Evolutionary conservation across 2,113 vertebrate species (phyloP).

Genomic region (Cichladusa arquata): DNA sequence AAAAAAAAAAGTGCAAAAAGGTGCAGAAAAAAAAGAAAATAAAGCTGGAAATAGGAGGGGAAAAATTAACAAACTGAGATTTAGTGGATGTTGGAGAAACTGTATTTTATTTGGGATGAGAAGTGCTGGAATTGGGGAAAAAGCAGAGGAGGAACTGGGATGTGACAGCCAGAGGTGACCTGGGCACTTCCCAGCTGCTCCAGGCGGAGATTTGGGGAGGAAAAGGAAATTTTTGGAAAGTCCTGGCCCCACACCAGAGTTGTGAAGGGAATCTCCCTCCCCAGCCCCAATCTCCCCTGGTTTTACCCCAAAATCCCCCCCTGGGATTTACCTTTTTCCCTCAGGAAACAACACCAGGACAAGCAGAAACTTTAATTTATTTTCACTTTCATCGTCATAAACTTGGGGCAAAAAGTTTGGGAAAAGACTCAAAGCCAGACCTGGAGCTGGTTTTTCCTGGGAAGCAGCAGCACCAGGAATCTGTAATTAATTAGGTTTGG

Average conservation of each 20-base stretch:
- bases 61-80: no score
- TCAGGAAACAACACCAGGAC: fast-evolving
- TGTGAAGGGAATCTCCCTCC: fast-evolving
- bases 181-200: fast-evolving
- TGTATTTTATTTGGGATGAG: not conserved
- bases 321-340: not conserved
- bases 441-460: fast-evolving
- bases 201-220: fast-evolving
- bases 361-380: not conserved
- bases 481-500: not conserved
- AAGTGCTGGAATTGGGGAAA: not conserved
- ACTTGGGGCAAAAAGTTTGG: not conserved
- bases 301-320: not conserved
- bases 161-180: fast-evolving
- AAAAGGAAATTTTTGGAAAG: not conserved
- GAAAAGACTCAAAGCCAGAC: not conserved
- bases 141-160: fast-evolving
- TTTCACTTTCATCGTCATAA: fast-evolving
- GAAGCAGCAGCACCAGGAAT: not conserved
- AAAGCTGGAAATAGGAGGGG: not conserved
- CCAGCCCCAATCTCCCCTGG: fast-evolving
- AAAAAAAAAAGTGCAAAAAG: no score
- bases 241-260: fast-evolving
- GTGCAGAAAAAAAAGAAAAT: not conserved
- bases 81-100: fast-evolving